Conservation (phyloP, 2,888 invertebrate genomes). For the Tricholauxania praeusta region DNA sequence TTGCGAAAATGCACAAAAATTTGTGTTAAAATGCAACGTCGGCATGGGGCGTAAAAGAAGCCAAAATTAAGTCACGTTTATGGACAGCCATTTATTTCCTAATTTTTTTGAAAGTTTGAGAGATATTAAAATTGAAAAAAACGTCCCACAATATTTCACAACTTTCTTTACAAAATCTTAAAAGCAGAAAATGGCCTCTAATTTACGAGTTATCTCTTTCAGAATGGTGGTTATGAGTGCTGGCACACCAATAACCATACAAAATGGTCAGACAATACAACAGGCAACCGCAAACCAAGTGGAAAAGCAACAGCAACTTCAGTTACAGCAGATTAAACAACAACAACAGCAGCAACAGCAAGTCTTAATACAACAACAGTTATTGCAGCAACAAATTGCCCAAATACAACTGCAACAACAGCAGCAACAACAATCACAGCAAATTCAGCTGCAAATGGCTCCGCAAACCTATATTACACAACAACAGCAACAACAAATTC, state of each 20-base stretch:
- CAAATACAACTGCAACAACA: constrained; percentile 60
- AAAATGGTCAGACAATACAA: constrained; percentile 64
- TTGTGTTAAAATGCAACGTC: too few relatives aligned
- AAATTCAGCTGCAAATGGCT: constrained; percentile 60
- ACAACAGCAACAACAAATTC: constrained; percentile 55
- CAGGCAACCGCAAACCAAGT: constrained; percentile 54
- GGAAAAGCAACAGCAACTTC: constrained; percentile 59
- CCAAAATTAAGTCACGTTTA: too few relatives aligned
- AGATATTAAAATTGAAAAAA: too few relatives aligned
- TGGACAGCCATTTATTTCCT: too few relatives aligned
- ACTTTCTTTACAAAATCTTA: too few relatives aligned
- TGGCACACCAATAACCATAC: constrained; percentile 65
- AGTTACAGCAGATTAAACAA: constrained; percentile 53
- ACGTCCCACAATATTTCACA: too few relatives aligned
- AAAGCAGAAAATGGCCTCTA: not conserved
- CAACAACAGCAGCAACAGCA: constrained; percentile 61
- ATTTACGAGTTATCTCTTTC: not conserved
- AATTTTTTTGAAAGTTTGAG: too few relatives aligned
- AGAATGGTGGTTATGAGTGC: constrained; percentile 69
- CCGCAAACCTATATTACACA: constrained; percentile 68
- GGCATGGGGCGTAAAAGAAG: too few relatives aligned
- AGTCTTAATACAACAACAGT: constrained; percentile 62
- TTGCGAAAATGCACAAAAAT: too few relatives aligned
- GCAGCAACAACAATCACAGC: constrained; percentile 64
- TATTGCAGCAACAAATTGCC: constrained; percentile 58